phyloP scores from a whole-genome alignment of 2,797 vertebrate species.

The Myotis planiceps region DNA sequence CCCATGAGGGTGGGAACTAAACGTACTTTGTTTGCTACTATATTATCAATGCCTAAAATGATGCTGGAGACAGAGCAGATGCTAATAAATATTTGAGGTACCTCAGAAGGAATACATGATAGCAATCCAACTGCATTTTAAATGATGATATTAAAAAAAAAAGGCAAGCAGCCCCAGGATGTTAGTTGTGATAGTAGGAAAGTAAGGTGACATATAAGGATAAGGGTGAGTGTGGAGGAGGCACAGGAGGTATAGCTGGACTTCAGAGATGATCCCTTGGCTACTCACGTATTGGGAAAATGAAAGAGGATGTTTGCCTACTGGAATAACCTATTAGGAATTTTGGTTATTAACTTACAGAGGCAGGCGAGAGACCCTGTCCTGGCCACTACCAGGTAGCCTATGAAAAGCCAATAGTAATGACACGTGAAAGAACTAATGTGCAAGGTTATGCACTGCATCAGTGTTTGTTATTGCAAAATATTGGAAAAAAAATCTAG shows the following conservation, averaged over 20 bases:
- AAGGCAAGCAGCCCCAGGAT: neutral
- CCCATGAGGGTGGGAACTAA: neutral
- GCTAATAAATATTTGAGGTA: neutral
- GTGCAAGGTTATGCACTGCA: neutral
- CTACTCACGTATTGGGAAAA: neutral
- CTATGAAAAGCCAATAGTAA: neutral
- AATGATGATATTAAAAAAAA: neutral
- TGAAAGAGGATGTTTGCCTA: neutral
- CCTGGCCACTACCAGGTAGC: neutral
- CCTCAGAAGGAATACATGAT: neutral
- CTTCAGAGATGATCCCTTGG: neutral
- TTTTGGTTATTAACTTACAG: neutral
- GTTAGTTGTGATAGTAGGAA: neutral
- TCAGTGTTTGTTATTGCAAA: neutral
- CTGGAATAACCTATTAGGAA: neutral
- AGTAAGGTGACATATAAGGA: neutral
- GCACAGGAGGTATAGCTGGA: neutral
- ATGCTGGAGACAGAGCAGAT: neutral
- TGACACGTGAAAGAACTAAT: neutral
- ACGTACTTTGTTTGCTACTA: neutral
- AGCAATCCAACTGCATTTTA: neutral
- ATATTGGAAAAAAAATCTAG: neutral
- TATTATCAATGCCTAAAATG: neutral
- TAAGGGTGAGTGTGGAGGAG: neutral
- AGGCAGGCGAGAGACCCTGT: neutral